These are phyloP conservation scores for Heliconius nattereri DNA, from an alignment of 1,140 invertebrate species.

Conservation along the genomic window DNA sequence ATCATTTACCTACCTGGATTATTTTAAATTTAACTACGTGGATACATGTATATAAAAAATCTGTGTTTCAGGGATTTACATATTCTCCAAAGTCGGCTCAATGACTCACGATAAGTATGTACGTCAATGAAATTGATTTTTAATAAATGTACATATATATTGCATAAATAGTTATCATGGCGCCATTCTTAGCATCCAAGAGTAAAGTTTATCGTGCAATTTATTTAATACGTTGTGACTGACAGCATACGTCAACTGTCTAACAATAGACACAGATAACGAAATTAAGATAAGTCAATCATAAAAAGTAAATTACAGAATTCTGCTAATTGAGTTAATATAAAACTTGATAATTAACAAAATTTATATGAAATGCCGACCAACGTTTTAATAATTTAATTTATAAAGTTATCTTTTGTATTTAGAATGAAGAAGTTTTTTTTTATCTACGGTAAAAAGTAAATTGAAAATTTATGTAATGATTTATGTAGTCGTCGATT, in stretches of 20 bases:
- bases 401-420: not conserved
- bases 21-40: too few relatives aligned
- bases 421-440: too few relatives aligned
- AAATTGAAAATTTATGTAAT: not conserved
- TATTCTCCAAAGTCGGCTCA: not conserved
- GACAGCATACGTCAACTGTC: constrained; percentile 27
- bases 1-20: too few relatives aligned
- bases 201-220: constrained; percentile 37
- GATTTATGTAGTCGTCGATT: not conserved
- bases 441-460: too few relatives aligned
- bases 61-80: too few relatives aligned
- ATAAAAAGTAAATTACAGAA: not conserved
- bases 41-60: too few relatives aligned
- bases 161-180: constrained; percentile 26
- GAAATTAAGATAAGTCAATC: constrained; percentile 1
- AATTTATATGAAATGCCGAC: not conserved
- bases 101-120: not conserved
- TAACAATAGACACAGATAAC: constrained; percentile 15
- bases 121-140: not conserved
- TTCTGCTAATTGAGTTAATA: not conserved
- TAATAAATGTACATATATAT: constrained; percentile 9
- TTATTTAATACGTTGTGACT: constrained; percentile 29
- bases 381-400: not conserved
- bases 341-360: not conserved
- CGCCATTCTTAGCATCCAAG: constrained; percentile 20